Base-by-base conservation (phyloP, 2,888 invertebrate species). In the Myathropa florea region DNA sequence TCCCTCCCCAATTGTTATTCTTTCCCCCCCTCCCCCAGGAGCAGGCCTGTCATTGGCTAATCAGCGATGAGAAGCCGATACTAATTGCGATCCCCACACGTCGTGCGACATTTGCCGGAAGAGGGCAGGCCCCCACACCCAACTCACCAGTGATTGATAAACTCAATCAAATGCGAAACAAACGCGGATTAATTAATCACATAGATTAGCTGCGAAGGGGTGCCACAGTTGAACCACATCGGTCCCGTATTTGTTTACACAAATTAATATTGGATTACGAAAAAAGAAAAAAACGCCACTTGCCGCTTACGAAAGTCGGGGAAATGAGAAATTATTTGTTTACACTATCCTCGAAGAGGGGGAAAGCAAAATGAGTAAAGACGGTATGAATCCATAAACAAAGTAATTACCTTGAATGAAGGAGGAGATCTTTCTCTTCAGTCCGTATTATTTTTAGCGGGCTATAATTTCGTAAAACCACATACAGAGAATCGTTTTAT, bases 21-120 rank as follows among this genome's bases (percentile, higher is more conserved):
- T 23, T 53, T 46, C 53, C 53, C 36, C 59, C 23, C 53, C 57
- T 1, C n/a, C 7, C 30, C 55, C 55, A 72, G 65, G 61, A 68
- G 67, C 26, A 55, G 63, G 73, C 36, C 73, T 71, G 78, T 78
- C 83, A 78, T 68, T 73, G 59, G 78, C 83, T 73, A 83, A 83
- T 83, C 73, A 83, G 78, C 73, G 72, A 39, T 78, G 68, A 83
- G 26, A 21, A 18, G 53, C 61, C 57, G 39, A 72, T 73, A 78
- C 72, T 77, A 77, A 83, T 83, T 83, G 71, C 60, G 63, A 77
- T 46, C 77, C 77, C 64, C 33, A 39, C 80, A 72, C 70, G 59
- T 53, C 71, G 36, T 65, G 55, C 72, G 77, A 83, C 77, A 77
- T 77, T 83, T 76, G 26, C 33, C 64, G 63, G 59, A 46, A 24